A percentile compares a stretch with the other conserved stretches of the same genome.
Evolutionary conservation across 2,888 invertebrate genomes (phyloP).

Genomic region (Teleogryllus oceanicus): DNA sequence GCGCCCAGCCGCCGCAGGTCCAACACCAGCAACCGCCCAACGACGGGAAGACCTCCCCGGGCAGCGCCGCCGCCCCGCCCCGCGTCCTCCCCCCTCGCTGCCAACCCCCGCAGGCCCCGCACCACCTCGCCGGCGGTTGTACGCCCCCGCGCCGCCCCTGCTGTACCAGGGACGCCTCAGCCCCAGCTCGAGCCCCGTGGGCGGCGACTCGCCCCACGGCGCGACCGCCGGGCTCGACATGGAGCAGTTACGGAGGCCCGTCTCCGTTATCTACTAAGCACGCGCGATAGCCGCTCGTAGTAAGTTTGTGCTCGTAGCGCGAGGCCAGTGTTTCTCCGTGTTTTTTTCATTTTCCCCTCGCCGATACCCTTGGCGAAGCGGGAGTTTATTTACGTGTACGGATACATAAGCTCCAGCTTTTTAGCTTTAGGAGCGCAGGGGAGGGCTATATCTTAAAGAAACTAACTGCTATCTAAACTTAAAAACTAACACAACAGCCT

Average conservation of each 20-base stretch:
- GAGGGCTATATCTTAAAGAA: no score
- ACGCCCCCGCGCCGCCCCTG: conserved; percentile 53
- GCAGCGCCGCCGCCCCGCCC: conserved; percentile 30
- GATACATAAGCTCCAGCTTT: no score
- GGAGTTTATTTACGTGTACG: no score
- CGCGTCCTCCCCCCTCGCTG: no score
- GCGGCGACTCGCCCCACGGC: conserved; percentile 27
- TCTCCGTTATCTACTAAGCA: conserved; percentile 65
- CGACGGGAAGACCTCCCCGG: conserved; percentile 39
- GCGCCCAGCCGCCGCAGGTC: conserved; percentile 40
- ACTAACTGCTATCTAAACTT: no score
- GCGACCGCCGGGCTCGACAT: conserved; percentile 38
- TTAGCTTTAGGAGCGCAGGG: no score
- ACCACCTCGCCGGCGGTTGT: conserved; percentile 27
- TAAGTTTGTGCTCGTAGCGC: not conserved
- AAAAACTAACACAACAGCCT: no score
- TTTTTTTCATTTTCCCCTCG: no score
- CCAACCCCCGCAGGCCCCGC: no score
- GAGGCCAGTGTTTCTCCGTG: not conserved
- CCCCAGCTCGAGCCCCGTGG: conserved; percentile 42
- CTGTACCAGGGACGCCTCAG: conserved; percentile 45
- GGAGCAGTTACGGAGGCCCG: conserved; percentile 61
- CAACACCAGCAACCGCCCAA: conserved; percentile 44
- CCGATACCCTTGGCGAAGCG: no score
- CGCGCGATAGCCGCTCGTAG: not conserved